Conservation (phyloP, 2,113 vertebrate species). For the Heteronetta atricapilla region DNA sequence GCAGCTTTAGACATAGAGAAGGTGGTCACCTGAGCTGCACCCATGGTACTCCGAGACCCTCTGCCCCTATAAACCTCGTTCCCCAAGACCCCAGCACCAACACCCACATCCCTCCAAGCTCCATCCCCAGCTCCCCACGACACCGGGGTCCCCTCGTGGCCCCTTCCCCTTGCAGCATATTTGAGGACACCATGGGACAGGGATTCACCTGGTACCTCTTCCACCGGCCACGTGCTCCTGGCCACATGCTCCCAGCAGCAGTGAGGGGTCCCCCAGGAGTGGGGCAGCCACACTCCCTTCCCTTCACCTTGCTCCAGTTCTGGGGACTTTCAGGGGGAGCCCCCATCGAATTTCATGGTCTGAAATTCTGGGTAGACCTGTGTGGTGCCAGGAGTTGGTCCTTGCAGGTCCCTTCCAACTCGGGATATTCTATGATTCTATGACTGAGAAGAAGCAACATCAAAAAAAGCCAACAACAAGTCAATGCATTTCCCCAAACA, state of each 20-base stretch:
- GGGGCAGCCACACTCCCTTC: neutral
- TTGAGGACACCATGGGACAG: neutral
- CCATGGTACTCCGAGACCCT: neutral
- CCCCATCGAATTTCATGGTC: too few species aligned
- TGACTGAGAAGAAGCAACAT: neutral
- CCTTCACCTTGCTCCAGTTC: neutral
- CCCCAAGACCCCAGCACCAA: neutral
- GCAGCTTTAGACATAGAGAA: rapidly evolving
- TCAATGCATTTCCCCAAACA: rapidly evolving
- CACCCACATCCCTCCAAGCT: neutral
- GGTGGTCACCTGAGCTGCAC: rapidly evolving
- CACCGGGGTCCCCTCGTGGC: rapidly evolving
- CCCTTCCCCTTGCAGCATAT: neutral
- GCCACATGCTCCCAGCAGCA: neutral
- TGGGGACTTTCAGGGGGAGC: neutral
- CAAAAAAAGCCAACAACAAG: neutral
- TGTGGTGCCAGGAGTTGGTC: too few species aligned
- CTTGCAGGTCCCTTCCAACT: too few species aligned
- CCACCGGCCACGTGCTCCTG: neutral
- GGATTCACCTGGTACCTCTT: neutral
- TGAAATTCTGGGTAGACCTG: too few species aligned
- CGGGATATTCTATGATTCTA: too few species aligned
- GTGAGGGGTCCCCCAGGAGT: neutral
- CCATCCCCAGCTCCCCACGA: neutral
- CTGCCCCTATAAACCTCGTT: neutral